These are phyloP conservation scores for Parus major DNA, from an alignment of 2,113 vertebrate genomes.

Conservation along the genomic window DNA sequence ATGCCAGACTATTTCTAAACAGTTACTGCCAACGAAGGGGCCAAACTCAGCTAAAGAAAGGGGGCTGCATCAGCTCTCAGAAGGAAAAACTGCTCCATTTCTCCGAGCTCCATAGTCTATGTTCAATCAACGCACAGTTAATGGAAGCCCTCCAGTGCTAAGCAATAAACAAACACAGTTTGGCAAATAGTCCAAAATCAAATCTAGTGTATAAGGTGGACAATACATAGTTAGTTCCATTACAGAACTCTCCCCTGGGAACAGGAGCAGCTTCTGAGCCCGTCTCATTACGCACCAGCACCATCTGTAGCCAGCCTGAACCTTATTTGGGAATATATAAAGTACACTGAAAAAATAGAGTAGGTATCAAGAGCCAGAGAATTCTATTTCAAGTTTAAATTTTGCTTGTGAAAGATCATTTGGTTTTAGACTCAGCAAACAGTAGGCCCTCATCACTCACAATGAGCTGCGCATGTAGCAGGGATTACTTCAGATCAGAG, in stretches of 20 bases:
- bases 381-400: slow-evolving; percentile 99
- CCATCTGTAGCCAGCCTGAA: slow-evolving; percentile 91
- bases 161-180: slow-evolving; percentile 88
- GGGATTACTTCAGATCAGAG: slow-evolving; percentile 90
- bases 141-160: slow-evolving; percentile 82
- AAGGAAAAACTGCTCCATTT: slow-evolving; percentile 60
- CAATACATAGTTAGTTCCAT: slow-evolving; percentile 89
- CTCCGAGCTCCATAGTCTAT: slow-evolving; percentile 64
- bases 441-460: slow-evolving; percentile 93
- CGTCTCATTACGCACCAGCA: slow-evolving; percentile 89
- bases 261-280: slow-evolving; percentile 79
- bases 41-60: slow-evolving; percentile 71
- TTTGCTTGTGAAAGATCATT: slow-evolving; percentile 97
- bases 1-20: slow-evolving; percentile 50
- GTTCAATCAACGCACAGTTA: slow-evolving; percentile 81
- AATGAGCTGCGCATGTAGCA: slow-evolving; percentile 89
- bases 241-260: slow-evolving; percentile 87
- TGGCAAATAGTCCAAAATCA: slow-evolving; percentile 90
- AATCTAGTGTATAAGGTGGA: slow-evolving; percentile 85
- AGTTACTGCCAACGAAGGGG: slow-evolving; percentile 56
- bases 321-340: slow-evolving; percentile 95
- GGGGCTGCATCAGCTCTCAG: slow-evolving; percentile 73
- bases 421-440: slow-evolving; percentile 96
- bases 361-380: slow-evolving; percentile 88
- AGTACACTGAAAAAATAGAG: slow-evolving; percentile 87